A percentile compares a stretch with the other conserved stretches of the same genome.
Evolutionary conservation across 2,797 vertebrate genomes (phyloP).

Genomic region (Megalops cyprinoides): DNA sequence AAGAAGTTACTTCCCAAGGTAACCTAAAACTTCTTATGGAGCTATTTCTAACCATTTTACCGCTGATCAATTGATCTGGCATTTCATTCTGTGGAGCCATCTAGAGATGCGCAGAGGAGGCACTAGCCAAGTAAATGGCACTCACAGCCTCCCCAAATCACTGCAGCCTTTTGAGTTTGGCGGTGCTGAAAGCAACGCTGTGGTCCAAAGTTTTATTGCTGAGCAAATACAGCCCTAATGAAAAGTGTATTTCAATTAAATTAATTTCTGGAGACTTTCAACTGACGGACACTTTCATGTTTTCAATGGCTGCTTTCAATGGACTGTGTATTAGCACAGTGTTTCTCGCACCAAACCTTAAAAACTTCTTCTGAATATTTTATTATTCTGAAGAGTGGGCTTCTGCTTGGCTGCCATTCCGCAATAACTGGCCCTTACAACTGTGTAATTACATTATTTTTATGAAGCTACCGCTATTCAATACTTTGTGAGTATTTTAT

Average conservation of each 20-base stretch:
- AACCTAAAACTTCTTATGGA: too few relatives aligned
- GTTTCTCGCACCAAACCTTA: too few relatives aligned
- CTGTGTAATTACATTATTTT: background rate
- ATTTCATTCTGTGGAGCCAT: background rate
- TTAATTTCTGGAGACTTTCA: background rate
- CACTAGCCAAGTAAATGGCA: background rate
- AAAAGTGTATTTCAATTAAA: conserved; percentile 19
- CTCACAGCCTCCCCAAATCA: background rate
- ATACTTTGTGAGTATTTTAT: background rate
- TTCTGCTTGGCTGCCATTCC: background rate
- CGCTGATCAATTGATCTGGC: background rate
- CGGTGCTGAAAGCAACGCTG: background rate
- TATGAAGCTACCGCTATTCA: background rate
- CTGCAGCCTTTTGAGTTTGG: background rate
- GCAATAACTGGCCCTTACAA: too few relatives aligned
- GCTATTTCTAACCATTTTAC: background rate
- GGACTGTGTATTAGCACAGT: background rate
- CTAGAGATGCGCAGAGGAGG: background rate
- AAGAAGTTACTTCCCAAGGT: too few relatives aligned
- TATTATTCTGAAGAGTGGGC: background rate
- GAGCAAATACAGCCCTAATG: background rate
- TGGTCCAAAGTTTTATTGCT: background rate
- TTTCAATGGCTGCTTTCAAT: background rate
- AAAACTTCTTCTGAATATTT: background rate
- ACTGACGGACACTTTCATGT: background rate